Evolutionary conservation across 2,888 invertebrate genomes (phyloP), one percentile per base, ranked within the genome.

Genomic region (Colostygia pectinataria): DNA sequence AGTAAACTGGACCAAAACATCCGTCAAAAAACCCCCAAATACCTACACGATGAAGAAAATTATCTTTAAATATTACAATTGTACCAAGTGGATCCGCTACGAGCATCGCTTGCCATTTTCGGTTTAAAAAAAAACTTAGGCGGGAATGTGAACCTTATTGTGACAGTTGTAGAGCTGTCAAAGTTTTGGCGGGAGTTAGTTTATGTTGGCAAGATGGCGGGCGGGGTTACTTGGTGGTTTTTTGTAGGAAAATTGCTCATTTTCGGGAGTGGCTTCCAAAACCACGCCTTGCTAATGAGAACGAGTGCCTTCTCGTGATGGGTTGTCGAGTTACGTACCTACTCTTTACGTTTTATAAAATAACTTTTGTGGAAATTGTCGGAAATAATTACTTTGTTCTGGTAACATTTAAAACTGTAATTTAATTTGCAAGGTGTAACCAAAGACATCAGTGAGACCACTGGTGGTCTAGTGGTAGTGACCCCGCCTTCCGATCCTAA

Each of bases 1-100:
- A 53, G 51, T 55, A 53, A 61, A 66, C 66, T 61, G 63, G 56
- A 44, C 60, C 57, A 63, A 68, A 62, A 57, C 54, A 66, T 65
- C 50, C 67, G 59, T 62, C 57, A 64, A 77, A 77, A 73, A 74
- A 73, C 60, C 32, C 43, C 43, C 41, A 65, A 65, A 76, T 73
- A 66, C 74, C 72, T 48, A 61, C 59, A 53, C 61, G 63, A 62
- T 47, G 55, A 63, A 65, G 71, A 66, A 76, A 77, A 76, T 74
- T 67, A 65, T 64, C 59, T 59, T 69, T 75, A 74, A 76, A 75
- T 74, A 75, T 70, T 65, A 61, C 59, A 57, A 60, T 55, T 50
- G 49, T 53, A 48, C 47, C 64, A 14, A 52, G 50, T 43, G 43
- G 36, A 52, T 49, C 45, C 44, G 27, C 38, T 34, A 15, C 46